These are phyloP conservation scores for Cerceris rybyensis DNA, from an alignment of 2,888 invertebrate genomes.

Conservation along the genomic window DNA sequence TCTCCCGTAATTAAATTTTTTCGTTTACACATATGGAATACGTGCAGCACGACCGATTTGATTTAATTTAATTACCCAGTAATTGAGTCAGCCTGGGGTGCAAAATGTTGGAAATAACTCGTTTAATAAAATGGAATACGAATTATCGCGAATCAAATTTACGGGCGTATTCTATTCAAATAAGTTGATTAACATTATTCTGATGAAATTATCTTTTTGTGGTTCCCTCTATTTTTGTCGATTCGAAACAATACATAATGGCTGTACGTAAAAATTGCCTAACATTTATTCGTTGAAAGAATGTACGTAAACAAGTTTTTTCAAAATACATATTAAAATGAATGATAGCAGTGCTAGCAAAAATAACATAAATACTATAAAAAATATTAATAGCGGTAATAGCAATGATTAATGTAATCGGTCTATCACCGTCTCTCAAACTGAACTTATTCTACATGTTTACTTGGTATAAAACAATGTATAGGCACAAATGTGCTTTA, in stretches of 20 bases:
- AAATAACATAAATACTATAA: no score
- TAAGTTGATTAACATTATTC: conserved; percentile 23
- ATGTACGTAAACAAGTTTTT: no score
- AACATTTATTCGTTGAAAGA: not conserved
- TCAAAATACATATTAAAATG: no score
- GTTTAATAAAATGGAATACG: not conserved
- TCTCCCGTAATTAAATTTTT: conserved; percentile 11
- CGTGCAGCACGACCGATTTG: not conserved
- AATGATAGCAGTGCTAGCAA: no score
- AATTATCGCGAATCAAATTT: conserved; percentile 6
- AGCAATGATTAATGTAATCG: no score
- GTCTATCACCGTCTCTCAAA: no score
- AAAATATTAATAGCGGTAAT: no score
- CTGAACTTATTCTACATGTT: no score
- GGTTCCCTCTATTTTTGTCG: not conserved
- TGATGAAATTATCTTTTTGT: not conserved
- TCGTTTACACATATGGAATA: not conserved
- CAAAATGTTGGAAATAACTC: conserved; percentile 2
- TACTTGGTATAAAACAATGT: no score
- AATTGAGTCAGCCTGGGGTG: conserved; percentile 8
- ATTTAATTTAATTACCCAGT: conserved; percentile 29
- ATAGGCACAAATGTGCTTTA: no score
- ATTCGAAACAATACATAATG: not conserved
- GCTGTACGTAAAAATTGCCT: not conserved
- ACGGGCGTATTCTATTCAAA: conserved; percentile 26